Conservation (phyloP, 2,888 invertebrate genomes). For the Pollenia angustigena region DNA sequence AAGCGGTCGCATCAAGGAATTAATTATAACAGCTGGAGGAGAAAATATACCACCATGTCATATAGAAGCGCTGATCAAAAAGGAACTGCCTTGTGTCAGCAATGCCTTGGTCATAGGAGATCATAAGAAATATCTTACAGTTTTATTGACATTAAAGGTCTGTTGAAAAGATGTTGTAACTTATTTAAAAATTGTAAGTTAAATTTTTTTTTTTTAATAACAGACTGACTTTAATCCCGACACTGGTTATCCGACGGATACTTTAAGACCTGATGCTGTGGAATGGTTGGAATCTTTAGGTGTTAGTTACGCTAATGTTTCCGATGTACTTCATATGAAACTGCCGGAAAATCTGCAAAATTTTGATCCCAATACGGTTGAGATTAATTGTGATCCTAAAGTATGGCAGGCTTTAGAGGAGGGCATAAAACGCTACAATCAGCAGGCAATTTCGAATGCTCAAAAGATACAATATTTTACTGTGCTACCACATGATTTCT, state of each 20-base stretch:
- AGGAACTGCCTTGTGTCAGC: conserved; percentile 90
- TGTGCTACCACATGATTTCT: conserved; percentile 93
- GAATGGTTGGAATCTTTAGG: conserved; percentile 90
- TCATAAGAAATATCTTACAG: conserved; percentile 92
- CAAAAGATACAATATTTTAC: conserved; percentile 94
- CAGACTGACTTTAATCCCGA: conserved; percentile 89
- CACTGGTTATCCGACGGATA: conserved; percentile 89
- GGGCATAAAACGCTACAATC: conserved; percentile 91
- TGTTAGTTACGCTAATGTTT: conserved; percentile 87
- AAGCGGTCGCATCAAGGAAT: conserved; percentile 91
- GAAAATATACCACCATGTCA: conserved; percentile 95
- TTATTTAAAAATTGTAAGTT: background rate
- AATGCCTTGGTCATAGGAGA: conserved; percentile 95
- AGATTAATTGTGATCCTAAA: conserved; percentile 86
- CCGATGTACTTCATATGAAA: conserved; percentile 85
- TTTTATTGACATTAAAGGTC: conserved; percentile 93
- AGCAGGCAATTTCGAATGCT: conserved; percentile 92
- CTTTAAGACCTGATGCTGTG: conserved; percentile 87
- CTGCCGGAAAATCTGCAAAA: conserved; percentile 74
- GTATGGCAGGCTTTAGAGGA: conserved; percentile 89
- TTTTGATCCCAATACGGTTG: conserved; percentile 81
- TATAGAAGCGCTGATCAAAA: conserved; percentile 91
- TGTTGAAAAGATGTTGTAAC: conserved; percentile 52
- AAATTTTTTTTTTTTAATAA: background rate
- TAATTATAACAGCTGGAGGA: conserved; percentile 97